Percentiles rank a stretch among this genome's conserved stretches.
Conservation (phyloP, 2,888 invertebrate genomes). For the Lampropteryx suffumata region DNA sequence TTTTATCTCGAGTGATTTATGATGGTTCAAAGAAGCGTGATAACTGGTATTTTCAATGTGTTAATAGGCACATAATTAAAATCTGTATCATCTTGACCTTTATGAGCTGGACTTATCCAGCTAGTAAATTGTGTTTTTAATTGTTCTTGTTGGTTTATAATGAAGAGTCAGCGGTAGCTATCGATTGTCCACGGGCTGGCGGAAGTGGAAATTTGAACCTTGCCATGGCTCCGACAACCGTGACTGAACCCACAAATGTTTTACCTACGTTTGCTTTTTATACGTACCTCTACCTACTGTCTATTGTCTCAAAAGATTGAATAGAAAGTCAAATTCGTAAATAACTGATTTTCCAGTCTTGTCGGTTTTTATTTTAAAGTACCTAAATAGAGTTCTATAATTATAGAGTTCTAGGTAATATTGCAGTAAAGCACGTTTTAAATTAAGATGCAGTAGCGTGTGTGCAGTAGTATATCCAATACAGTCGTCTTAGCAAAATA, state of each 20-base stretch:
- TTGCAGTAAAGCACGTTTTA: conserved; percentile 17
- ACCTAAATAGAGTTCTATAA: too few species aligned
- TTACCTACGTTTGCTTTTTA: conserved; percentile 59
- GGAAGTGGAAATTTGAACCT: conserved; percentile 77
- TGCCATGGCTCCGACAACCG: conserved; percentile 67
- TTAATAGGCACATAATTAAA: conserved; percentile 38
- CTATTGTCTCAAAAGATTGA: conserved; percentile 35
- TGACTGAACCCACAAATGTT: conserved; percentile 73
- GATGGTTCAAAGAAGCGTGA: conserved; percentile 39
- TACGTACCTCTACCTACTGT: conserved; percentile 21
- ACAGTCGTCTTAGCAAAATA: conserved; percentile 58
- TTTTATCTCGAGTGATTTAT: conserved; percentile 73
- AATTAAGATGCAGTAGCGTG: conserved; percentile 27
- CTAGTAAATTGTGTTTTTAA: conserved; percentile 49
- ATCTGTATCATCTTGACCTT: conserved; percentile 32
- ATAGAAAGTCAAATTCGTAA: conserved; percentile 30
- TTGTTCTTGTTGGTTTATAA: conserved; percentile 70
- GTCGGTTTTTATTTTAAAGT: not conserved
- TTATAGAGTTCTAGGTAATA: too few species aligned
- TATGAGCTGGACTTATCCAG: conserved; percentile 14
- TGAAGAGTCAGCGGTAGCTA: conserved; percentile 69
- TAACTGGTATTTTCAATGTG: conserved; percentile 14
- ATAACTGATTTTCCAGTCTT: conserved; percentile 8
- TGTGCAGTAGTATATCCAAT: conserved; percentile 40
- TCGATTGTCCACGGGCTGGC: conserved; percentile 73